Base-by-base conservation (phyloP, 2,113 vertebrate species). In the human region DNA sequence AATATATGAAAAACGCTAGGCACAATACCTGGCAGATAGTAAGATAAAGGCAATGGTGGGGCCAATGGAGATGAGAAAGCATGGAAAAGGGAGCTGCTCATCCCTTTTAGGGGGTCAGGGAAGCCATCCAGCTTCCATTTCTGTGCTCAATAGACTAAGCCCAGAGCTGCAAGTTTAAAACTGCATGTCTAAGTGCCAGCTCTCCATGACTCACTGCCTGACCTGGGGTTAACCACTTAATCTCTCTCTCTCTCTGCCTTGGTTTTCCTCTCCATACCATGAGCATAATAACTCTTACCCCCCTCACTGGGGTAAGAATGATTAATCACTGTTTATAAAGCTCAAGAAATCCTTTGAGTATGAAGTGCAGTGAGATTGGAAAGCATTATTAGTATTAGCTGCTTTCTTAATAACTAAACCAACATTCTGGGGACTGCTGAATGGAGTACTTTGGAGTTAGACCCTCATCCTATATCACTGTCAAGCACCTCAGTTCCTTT, bases 251-350 rank as follows among this genome's bases (percentile, higher is more conserved):
- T 95, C 80, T 81, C 90, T 93, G 43, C 90, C 79, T 98, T 89
- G 52, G 73, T 89, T 97, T 97, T 92, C 88, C 40, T 96, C 91
- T 89, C 89, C 23, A 64, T 95, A 97, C 96, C 95, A 96, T 61
- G 78, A 98, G 52, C 72, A 45, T 97, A 96, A 97, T 98, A 96
- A 97, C 84, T 97, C 95, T 96, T 96, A 45, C 70, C 92, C 90
- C 95, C 61, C 64, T 94, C 88, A 94, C 80, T 78, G n/a, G 93
- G 85, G 75, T 89, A 95, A 94, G 61, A 84, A 94, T 89, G 90
- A 97, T 96, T 96, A 97, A 96, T 97, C 93, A 80, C 81, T 95
- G 94, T 97, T 97, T 95, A 89, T 97, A 92, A 97, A 96, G 59
- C 92, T 85, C 96, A 94, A 83, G 96, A 97, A 97, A 97, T 96